Evolutionary conservation across 2,888 invertebrate genomes (phyloP).

Genomic region (Metalampra italica): DNA sequence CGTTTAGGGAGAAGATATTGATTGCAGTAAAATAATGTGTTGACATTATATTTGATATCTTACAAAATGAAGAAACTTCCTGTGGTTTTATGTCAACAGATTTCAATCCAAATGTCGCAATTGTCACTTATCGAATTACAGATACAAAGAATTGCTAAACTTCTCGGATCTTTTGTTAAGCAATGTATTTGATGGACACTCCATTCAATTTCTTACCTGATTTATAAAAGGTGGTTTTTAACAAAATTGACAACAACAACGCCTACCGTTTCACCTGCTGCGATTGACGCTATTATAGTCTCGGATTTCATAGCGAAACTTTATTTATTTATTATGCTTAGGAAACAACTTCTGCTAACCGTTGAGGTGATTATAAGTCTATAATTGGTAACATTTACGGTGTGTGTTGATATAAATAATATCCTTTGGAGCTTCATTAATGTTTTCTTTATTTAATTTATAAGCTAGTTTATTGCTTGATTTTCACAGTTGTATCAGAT

Average conservation of each 20-base stretch:
- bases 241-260: slow-evolving; percentile 9
- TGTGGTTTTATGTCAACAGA: background rate
- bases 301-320: slow-evolving; percentile 4
- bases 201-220: slow-evolving; percentile 4
- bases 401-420: background rate
- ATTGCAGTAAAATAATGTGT: background rate
- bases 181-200: background rate
- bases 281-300: slow-evolving; percentile 1
- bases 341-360: background rate
- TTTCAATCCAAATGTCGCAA: slow-evolving; percentile 2
- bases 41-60: too few species aligned
- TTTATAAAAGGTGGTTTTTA: slow-evolving; percentile 17
- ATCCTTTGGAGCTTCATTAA: background rate
- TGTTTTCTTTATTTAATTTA: slow-evolving; percentile 3
- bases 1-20: too few species aligned
- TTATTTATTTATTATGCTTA: slow-evolving; percentile 1
- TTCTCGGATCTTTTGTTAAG: background rate
- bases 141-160: background rate
- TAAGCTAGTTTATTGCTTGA: background rate
- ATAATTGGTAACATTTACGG: slow-evolving; percentile 1
- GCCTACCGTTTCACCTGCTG: slow-evolving; percentile 14
- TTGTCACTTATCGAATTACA: slow-evolving; percentile 1
- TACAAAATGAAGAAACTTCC: background rate
- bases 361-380: background rate
- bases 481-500: background rate